phyloP scores from a whole-genome alignment of 2,113 vertebrate species.

The Sitta europaea region DNA sequence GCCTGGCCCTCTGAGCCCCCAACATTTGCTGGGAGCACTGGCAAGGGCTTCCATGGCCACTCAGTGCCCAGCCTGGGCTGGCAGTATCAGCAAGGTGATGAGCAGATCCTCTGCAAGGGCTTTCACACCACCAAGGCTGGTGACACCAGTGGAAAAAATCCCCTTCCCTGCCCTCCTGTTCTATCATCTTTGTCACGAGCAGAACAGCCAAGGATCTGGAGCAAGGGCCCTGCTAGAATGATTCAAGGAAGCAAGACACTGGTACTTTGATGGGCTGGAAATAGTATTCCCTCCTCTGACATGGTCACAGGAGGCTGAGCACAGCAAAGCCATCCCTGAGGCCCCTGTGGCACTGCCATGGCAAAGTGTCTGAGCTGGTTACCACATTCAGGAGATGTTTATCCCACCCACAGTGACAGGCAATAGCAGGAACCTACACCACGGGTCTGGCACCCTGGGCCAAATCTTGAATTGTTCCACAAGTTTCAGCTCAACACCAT shows the following conservation, averaged over 20 bases:
- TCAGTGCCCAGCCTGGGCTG: not conserved
- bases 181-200: not conserved
- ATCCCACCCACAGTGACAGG: not conserved
- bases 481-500: not conserved
- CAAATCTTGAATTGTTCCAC: not conserved
- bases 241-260: not conserved
- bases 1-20: not conserved
- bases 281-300: not conserved
- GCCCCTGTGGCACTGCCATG: not conserved
- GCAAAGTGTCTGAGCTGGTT: not conserved
- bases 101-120: not conserved
- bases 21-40: not conserved
- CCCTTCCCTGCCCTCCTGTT: not conserved
- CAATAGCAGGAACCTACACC: not conserved
- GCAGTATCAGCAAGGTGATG: not conserved
- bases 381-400: rapidly evolving
- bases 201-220: not conserved
- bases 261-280: not conserved
- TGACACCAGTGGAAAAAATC: not conserved
- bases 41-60: not conserved
- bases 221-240: not conserved
- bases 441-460: not conserved
- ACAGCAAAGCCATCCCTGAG: rapidly evolving
- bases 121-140: not conserved
- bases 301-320: not conserved